These are phyloP conservation scores for Andrena chrysosceles DNA, from an alignment of 2,888 invertebrate genomes.

Conservation along the genomic window DNA sequence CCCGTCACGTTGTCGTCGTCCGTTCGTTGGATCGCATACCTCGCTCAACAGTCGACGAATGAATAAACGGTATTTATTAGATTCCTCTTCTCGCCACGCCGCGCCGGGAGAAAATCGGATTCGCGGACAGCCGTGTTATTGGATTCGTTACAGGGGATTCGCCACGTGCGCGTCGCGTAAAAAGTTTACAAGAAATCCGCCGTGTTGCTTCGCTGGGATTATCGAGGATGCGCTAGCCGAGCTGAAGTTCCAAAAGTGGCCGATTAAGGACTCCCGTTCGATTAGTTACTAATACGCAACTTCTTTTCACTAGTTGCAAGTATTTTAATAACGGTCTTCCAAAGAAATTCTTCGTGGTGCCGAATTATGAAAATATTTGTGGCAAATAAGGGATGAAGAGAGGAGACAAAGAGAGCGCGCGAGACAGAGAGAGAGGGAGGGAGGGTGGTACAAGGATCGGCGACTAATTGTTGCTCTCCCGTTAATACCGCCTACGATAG, in stretches of 20 bases:
- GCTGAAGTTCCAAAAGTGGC: conserved; percentile 10
- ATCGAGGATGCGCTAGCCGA: not conserved
- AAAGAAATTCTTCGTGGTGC: conserved; percentile 14
- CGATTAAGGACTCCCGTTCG: no score
- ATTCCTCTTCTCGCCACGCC: conserved; percentile 6
- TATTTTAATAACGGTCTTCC: not conserved
- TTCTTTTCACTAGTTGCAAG: conserved; percentile 1
- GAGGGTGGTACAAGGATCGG: conserved; percentile 50
- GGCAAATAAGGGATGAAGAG: conserved; percentile 23
- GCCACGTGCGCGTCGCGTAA: not conserved
- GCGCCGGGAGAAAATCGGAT: conserved; percentile 29
- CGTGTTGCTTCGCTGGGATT: not conserved
- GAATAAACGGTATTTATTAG: conserved; percentile 29
- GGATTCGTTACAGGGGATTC: conserved; percentile 36
- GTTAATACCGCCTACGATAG: conserved; percentile 56
- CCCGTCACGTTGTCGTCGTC: conserved; percentile 17
- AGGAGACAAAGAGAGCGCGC: not conserved
- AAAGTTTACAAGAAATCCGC: conserved; percentile 28
- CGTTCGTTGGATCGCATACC: not conserved
- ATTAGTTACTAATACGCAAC: not conserved
- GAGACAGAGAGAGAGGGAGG: not conserved
- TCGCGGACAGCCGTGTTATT: conserved; percentile 27
- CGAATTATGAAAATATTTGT: conserved; percentile 64
- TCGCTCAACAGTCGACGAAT: conserved; percentile 1
- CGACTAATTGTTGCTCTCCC: conserved; percentile 68